Evolutionary conservation across 2,888 invertebrate species (phyloP), one percentile per base, ranked within the genome.

Genomic region (Phlogophora meticulosa): DNA sequence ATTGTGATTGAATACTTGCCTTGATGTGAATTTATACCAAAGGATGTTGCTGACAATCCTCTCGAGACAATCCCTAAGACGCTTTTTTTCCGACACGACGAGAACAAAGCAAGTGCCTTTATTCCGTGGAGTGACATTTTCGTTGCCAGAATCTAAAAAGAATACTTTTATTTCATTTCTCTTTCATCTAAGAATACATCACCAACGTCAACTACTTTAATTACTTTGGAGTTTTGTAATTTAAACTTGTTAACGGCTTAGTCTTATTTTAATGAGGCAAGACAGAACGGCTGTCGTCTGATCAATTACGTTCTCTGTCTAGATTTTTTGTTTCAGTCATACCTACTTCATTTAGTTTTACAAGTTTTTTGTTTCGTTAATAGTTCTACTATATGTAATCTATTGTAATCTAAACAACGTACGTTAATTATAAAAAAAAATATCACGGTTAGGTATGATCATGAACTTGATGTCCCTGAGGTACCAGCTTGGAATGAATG

Each of bases 71-170:
- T 49, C 36, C 42, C 15, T n/a, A 22, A 45, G 67, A 49, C 4
- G 34, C 20, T 15, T 42, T 67, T 42, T 67, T 66, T 7, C 43
- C 22, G 36, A 38, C 24, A 15, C 11, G 13, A 48, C 28, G 28
- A 24, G 61, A 67, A 67, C 71, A 68, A 68, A 71, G 71, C 48
- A 42, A 67, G 71, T 36, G 17, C 10, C 7, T 49, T 49, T 17
- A 15, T 49, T 17, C 11, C 11, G 10, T 40, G 4, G 17, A 42
- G 36, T 42, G 42, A 48, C 28, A 32, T 42, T 51, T 71, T 34
- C 43, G 34, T 71, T 20, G 17, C 13, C 2, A n/a, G 32, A 45
- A 34, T 61, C 15, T 62, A 32, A 20, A 59, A 17, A 11, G 24
- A 58, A 28, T 4, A n/a, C n/a, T 20, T 46, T 40, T 40, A 20